Conservation (phyloP, 2,797 vertebrate genomes). For the Cetoscarus ocellatus region DNA sequence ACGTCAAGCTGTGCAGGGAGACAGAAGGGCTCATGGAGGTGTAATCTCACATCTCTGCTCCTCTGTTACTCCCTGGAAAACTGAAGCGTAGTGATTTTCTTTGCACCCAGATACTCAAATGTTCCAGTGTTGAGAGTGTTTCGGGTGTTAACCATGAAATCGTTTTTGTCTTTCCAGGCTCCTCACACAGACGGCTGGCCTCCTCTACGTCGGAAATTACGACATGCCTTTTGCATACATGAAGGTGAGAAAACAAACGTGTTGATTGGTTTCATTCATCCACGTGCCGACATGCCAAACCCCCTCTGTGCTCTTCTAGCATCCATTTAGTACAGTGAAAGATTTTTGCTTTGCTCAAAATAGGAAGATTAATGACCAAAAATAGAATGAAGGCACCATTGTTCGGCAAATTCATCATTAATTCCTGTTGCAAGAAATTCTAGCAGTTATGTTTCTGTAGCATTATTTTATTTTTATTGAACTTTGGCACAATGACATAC, state of each 20-base stretch:
- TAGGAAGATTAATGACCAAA: neutral
- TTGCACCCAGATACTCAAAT: conserved; percentile 30
- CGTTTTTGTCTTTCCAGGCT: conserved; percentile 85
- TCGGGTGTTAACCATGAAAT: conserved; percentile 60
- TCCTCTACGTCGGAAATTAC: conserved; percentile 96
- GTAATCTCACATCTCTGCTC: conserved; percentile 65
- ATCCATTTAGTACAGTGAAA: conserved; percentile 2
- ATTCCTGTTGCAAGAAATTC: too few relatives aligned
- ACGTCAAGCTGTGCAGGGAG: conserved; percentile 40
- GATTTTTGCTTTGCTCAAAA: neutral
- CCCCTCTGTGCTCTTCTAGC: conserved; percentile 7
- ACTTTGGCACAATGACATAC: too few relatives aligned
- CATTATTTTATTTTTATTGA: too few relatives aligned
- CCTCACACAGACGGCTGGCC: conserved; percentile 92
- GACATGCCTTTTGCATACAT: conserved; percentile 97
- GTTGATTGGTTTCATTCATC: conserved; percentile 49
- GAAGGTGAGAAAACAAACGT: conserved; percentile 89
- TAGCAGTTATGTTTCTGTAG: too few relatives aligned
- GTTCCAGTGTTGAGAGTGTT: conserved; percentile 31
- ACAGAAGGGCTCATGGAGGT: conserved; percentile 68
- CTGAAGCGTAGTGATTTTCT: conserved; percentile 51
- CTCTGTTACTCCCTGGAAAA: conserved; percentile 75
- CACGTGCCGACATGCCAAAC: conserved; percentile 15
- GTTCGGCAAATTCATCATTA: too few relatives aligned
- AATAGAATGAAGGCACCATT: conserved; percentile 1